phyloP scores from a whole-genome alignment of 1,140 invertebrate species.

The Philotrypesis tridentata region DNA sequence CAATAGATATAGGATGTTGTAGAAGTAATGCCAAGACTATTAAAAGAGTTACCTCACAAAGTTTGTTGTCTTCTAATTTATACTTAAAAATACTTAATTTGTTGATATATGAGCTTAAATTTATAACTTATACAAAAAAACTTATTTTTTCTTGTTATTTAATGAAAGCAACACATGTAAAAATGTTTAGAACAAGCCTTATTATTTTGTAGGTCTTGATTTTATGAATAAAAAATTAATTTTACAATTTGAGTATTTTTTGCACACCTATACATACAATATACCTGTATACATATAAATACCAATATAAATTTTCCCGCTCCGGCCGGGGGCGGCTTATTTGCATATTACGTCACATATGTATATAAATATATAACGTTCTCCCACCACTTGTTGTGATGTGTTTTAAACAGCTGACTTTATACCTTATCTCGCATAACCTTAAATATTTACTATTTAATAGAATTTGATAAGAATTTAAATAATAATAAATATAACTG shows the following conservation, averaged over 20 bases:
- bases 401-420: slow-evolving; percentile 41
- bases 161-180: not conserved
- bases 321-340: too few relatives aligned
- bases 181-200: not conserved
- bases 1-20: too few relatives aligned
- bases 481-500: too few relatives aligned
- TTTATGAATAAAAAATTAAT: not conserved
- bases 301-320: not conserved
- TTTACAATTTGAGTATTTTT: not conserved
- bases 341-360: too few relatives aligned
- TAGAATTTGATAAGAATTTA: too few relatives aligned
- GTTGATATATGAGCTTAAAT: too few relatives aligned
- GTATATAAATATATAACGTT: not conserved
- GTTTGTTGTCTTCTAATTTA: too few relatives aligned
- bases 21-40: not conserved
- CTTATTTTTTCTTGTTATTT: too few relatives aligned
- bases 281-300: not conserved
- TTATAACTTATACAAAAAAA: too few relatives aligned
- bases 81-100: too few relatives aligned
- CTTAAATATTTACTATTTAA: slow-evolving; percentile 10
- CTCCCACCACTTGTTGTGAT: not conserved
- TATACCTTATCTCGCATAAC: slow-evolving; percentile 22
- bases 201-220: not conserved
- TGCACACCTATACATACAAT: not conserved
- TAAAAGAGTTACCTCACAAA: too few relatives aligned